Conservation (phyloP, 92 coral and sea anemone species). For the Plumapathes pennacea region DNA sequence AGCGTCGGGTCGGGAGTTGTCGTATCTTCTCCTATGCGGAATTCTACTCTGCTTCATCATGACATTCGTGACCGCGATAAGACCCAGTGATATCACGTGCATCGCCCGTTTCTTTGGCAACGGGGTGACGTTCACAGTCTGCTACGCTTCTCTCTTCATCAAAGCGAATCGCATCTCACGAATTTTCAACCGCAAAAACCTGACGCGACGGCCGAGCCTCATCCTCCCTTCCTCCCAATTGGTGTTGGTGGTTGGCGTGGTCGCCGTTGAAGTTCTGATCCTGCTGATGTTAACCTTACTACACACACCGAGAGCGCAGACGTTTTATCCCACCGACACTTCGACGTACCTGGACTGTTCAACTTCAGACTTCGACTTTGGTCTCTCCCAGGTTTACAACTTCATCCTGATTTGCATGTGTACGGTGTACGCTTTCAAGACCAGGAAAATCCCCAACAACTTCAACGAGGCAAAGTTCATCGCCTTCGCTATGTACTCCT, state of each 20-base stretch:
- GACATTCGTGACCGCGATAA: slow-evolving; percentile 63
- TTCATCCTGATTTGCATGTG: slow-evolving; percentile 86
- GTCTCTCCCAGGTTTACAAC: slow-evolving; percentile 95
- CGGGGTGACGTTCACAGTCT: slow-evolving; percentile 84
- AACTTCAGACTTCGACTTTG: slow-evolving; percentile 78
- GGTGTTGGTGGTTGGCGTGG: slow-evolving; percentile 76
- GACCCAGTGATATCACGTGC: slow-evolving; percentile 69
- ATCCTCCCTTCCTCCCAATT: slow-evolving; percentile 94
- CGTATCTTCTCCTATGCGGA: slow-evolving; percentile 76
- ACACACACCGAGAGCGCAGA: slow-evolving; percentile 67
- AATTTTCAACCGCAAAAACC: slow-evolving; percentile 91
- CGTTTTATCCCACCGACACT: slow-evolving; percentile 62
- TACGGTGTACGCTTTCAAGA: slow-evolving; percentile 94
- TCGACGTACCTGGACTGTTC: slow-evolving; percentile 79
- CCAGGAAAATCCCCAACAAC: slow-evolving; percentile 93
- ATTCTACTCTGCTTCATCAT: slow-evolving; percentile 67
- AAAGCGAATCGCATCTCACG: slow-evolving; percentile 96
- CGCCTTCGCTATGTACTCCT: slow-evolving; percentile 97
- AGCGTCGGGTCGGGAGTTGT: slow-evolving; percentile 93
- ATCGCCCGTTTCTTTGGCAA: slow-evolving; percentile 73
- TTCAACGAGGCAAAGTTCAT: slow-evolving; percentile 97
- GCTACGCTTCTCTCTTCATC: slow-evolving; percentile 93
- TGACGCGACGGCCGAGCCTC: slow-evolving; percentile 82
- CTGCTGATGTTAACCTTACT: slow-evolving; percentile 71
- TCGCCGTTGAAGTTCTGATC: slow-evolving; percentile 80